phyloP scores from a whole-genome alignment of 2,113 vertebrate genomes.

The Proteles cristata region DNA sequence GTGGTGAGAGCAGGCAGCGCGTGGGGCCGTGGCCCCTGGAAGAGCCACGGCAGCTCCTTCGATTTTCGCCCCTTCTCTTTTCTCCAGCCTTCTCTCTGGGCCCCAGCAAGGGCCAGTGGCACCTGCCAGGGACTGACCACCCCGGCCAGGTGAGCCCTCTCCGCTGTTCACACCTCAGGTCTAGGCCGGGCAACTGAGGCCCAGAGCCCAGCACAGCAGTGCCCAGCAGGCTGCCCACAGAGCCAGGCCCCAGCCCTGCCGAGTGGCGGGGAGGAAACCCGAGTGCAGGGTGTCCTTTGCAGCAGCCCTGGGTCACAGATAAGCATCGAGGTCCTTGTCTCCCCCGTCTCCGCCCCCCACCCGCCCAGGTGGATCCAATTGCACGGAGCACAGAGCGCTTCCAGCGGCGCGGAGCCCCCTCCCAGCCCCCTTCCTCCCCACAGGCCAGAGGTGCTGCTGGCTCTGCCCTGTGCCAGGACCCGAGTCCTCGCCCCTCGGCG shows the following conservation, averaged over 20 bases:
- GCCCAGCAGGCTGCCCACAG: background rate
- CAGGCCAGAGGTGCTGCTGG: background rate
- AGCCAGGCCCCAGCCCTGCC: background rate
- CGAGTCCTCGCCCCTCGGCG: background rate
- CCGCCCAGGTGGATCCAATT: background rate
- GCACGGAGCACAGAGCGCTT: background rate
- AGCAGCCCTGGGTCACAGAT: background rate
- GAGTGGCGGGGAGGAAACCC: background rate
- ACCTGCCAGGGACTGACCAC: background rate
- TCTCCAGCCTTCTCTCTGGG: background rate
- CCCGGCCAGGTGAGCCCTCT: background rate
- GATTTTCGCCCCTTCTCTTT: background rate
- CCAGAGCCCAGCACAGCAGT: background rate
- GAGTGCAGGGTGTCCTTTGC: background rate
- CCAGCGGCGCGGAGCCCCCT: background rate
- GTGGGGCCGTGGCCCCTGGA: background rate
- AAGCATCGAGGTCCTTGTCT: background rate
- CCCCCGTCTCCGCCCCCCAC: accelerated
- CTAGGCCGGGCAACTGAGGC: background rate
- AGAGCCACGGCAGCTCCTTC: background rate
- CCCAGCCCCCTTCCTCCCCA: background rate
- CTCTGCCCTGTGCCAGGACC: no score
- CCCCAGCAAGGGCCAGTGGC: background rate
- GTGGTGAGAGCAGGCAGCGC: background rate
- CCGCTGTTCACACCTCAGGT: background rate